Conservation (phyloP, 2,888 invertebrate genomes). For the Cotesia congregata region DNA sequence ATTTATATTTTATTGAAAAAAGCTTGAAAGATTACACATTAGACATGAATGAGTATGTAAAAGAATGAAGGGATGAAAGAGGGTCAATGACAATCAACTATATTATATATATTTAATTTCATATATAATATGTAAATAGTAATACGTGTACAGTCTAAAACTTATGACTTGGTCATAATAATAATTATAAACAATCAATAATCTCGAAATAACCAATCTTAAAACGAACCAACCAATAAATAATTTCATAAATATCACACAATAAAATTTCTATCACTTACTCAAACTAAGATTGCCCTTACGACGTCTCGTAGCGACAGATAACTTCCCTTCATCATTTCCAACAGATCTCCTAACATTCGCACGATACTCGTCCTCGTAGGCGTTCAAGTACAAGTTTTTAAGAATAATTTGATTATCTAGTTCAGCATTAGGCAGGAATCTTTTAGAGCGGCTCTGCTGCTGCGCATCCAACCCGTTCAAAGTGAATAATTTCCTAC, state of each 20-base stretch:
- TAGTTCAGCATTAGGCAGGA: conserved; percentile 60
- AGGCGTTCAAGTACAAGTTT: conserved; percentile 65
- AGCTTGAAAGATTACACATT: conserved; percentile 60
- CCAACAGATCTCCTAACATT: conserved; percentile 66
- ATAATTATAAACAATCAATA: conserved; percentile 56
- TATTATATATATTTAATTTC: conserved; percentile 59
- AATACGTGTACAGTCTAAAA: neutral
- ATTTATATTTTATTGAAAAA: conserved; percentile 65
- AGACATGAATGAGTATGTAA: conserved; percentile 56
- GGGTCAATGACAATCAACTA: conserved; percentile 62
- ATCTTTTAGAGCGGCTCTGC: conserved; percentile 64
- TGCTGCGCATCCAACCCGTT: conserved; percentile 60
- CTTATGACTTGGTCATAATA: conserved; percentile 39
- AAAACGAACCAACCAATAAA: conserved; percentile 54
- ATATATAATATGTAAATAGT: conserved; percentile 65
- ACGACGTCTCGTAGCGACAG: conserved; percentile 52
- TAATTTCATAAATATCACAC: conserved; percentile 57
- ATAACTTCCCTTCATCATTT: conserved; percentile 48
- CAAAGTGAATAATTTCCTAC: conserved; percentile 53
- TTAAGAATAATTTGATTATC: conserved; percentile 67
- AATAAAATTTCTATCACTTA: conserved; percentile 52
- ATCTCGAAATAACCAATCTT: neutral
- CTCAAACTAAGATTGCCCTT: conserved; percentile 58
- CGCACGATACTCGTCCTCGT: conserved; percentile 66
- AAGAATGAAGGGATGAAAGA: conserved; percentile 59